Base-by-base conservation (phyloP, 2,797 vertebrate genomes). In the Chaetodon trifasciatus region DNA sequence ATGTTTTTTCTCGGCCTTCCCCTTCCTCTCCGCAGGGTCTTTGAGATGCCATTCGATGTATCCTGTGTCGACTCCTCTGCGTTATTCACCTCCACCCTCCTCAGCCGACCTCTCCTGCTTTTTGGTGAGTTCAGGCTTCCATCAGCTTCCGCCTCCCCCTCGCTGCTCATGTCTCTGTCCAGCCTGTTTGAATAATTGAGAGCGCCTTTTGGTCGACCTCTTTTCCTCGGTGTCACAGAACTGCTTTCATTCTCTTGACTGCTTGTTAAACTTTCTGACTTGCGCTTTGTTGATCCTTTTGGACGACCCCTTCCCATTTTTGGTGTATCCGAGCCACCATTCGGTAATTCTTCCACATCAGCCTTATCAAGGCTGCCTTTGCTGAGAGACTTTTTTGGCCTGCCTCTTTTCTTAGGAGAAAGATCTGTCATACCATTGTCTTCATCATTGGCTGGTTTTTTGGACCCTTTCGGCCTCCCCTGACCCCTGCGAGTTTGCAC, bases 161-260 rank as follows among this genome's bases (percentile, higher is more conserved):
- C 82, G 23, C 65, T 82, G n/a, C 56, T 73, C 5, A 8, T 16
- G 24, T 63, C 70, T 17, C 8, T 28, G 23, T 67, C n/a, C 16
- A 76, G 40, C 53, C 46, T 74, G 2, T 76, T 61, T 61, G 78
- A 92, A 69, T 93, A 92, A 50, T 87, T 91, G 15, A 23, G 24
- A 0, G 94, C 93, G 24, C 90, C 87, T 42, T 89, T 93, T 1
- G 93, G 94, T 57, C 91, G 81, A 55, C 94, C 95, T 71, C 93
- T 86, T 79, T 88, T 92, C 47, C 52, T 81, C 2, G 72, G 89
- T 2, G 42, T 47, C 37, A 37, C 67, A 44, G 75, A 21, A 70
- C 77, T 62, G 9, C 80, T 68, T 10, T 81, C 87, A 28, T 83
- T 74, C 28, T 86, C 84, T 9, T 81, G 83, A 7, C 24, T 68